Conservation (phyloP, 2,888 invertebrate genomes). For the Brachypterus glaber region DNA sequence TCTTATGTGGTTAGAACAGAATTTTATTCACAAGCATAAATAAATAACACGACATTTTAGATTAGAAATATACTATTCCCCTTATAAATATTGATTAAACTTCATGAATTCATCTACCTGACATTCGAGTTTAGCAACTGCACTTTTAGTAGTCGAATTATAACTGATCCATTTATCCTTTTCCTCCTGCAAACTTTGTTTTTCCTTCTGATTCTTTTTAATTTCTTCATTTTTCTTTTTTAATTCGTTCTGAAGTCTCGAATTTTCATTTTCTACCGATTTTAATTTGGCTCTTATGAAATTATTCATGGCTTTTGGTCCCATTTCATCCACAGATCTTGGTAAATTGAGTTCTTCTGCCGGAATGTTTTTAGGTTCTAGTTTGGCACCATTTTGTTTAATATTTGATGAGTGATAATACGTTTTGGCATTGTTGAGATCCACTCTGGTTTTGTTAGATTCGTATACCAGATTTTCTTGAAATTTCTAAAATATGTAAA, state of each 20-base stretch:
- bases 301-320: conserved; percentile 30
- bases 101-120: no score
- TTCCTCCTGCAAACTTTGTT: conserved; percentile 31
- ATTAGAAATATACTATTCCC: no score
- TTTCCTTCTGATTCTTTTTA: conserved; percentile 33
- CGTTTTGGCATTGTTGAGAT: conserved; percentile 18
- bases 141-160: conserved; percentile 29
- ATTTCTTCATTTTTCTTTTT: conserved; percentile 34
- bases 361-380: conserved; percentile 14
- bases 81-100: no score
- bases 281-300: conserved; percentile 37
- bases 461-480: conserved; percentile 30
- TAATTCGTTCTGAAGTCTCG: conserved; percentile 30
- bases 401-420: conserved; percentile 5
- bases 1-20: no score
- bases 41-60: no score
- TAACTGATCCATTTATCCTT: conserved; percentile 38
- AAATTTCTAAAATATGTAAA: conserved; percentile 30
- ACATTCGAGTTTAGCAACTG: conserved; percentile 32
- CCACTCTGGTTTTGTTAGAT: conserved; percentile 21
- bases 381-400: conserved; percentile 3
- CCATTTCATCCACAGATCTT: conserved; percentile 30
- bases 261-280: conserved; percentile 30
- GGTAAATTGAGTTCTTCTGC: conserved; percentile 16
- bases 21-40: no score